phyloP scores from a whole-genome alignment of 2,797 vertebrate genomes.

The Myiothlypis coronata region DNA sequence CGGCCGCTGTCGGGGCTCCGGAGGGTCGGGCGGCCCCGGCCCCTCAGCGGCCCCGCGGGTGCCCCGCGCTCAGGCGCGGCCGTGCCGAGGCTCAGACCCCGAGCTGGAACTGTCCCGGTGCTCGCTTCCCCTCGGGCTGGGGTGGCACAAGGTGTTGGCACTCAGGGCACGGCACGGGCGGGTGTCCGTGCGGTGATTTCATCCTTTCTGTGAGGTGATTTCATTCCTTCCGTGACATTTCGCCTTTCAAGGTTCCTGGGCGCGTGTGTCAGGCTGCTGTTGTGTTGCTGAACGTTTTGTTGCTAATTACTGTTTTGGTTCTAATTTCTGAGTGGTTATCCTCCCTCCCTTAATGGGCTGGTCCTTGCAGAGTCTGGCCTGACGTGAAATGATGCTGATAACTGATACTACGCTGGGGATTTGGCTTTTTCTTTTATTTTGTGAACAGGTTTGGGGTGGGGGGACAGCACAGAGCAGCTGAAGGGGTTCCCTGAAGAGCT shows the following conservation, averaged over 20 bases:
- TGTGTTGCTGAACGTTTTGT: not conserved
- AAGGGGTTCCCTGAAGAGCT: not conserved
- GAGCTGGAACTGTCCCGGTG: not conserved
- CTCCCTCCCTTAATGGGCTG: accelerated
- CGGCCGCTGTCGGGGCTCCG: not conserved
- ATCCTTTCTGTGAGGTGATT: not conserved
- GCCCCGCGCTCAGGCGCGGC: not conserved
- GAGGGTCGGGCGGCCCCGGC: not conserved
- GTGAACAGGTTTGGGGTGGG: accelerated
- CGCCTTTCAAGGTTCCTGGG: accelerated
- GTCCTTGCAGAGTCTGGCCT: accelerated
- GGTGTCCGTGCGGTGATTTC: not conserved
- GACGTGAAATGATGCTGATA: accelerated
- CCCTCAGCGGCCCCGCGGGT: not conserved
- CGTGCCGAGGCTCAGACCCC: not conserved
- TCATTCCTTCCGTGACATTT: accelerated
- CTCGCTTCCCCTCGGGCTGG: not conserved
- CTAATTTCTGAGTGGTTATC: accelerated
- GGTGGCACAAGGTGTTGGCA: not conserved
- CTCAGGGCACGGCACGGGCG: not conserved
- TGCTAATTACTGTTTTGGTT: not conserved
- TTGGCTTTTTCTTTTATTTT: not conserved
- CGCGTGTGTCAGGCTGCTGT: accelerated
- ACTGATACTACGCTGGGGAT: accelerated
- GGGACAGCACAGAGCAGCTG: accelerated